Evolutionary conservation across 1,140 invertebrate genomes (phyloP).

Genomic region (Adelges cooleyi): DNA sequence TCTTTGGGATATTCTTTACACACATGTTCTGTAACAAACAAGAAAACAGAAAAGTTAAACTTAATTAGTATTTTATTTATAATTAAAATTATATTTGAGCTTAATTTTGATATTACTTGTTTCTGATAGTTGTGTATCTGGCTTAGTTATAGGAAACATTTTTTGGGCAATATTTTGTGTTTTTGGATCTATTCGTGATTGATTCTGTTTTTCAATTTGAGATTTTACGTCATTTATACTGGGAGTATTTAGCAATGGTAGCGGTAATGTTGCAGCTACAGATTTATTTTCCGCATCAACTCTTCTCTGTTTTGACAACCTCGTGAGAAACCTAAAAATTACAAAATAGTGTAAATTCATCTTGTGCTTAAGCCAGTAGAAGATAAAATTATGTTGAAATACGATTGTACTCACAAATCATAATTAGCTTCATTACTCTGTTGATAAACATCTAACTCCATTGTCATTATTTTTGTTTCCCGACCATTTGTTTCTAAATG

Average conservation of each 20-base stretch:
- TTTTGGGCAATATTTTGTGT: conserved; percentile 18
- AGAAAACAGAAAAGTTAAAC: neutral
- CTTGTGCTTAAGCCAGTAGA: no score
- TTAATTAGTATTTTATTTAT: no score
- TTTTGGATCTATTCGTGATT: neutral
- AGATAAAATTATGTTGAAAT: no score
- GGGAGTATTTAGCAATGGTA: conserved; percentile 20
- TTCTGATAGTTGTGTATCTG: neutral
- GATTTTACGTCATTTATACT: neutral
- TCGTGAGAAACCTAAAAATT: conserved; percentile 52
- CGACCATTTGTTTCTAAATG: conserved; percentile 79
- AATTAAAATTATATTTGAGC: neutral
- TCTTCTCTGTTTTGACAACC: conserved; percentile 56
- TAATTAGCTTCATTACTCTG: conserved; percentile 88
- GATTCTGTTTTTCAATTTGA: neutral
- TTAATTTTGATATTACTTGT: neutral
- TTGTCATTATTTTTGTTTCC: conserved; percentile 67
- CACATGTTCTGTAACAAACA: neutral
- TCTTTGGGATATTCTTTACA: neutral
- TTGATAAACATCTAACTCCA: conserved; percentile 70
- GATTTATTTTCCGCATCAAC: conserved; percentile 49
- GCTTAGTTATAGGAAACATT: conserved; percentile 18
- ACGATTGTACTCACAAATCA: conserved; percentile 59
- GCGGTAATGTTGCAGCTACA: conserved; percentile 1
- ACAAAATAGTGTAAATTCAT: no score